A percentile compares a stretch with the other conserved stretches of the same genome.
phyloP scores from a whole-genome alignment of 2,888 invertebrate species.

The Rhyacophila evoluta region DNA sequence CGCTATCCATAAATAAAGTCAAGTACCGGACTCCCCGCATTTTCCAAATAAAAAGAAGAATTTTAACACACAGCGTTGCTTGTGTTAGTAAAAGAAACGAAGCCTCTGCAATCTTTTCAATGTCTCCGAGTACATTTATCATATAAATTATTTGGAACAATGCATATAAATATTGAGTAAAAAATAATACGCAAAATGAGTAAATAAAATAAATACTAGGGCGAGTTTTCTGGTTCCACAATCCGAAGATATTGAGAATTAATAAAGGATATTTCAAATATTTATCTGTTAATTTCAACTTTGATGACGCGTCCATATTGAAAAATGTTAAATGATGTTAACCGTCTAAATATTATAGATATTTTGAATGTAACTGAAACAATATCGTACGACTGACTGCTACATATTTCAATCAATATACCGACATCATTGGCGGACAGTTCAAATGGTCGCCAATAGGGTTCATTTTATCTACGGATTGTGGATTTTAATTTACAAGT shows the following conservation, averaged over 20 bases:
- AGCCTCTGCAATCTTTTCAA: slow-evolving; percentile 53
- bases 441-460: neutral
- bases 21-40: slow-evolving; percentile 29
- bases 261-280: slow-evolving; percentile 48
- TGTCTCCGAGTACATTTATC: slow-evolving; percentile 50
- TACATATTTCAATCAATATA: neutral
- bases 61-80: slow-evolving; percentile 50
- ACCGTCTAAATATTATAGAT: neutral
- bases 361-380: neutral
- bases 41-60: slow-evolving; percentile 41
- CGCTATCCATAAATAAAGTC: slow-evolving; percentile 37
- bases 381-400: neutral
- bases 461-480: too few relatives aligned
- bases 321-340: neutral
- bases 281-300: slow-evolving; percentile 32
- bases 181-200: slow-evolving; percentile 34
- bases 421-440: neutral
- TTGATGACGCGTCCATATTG: slow-evolving; percentile 31
- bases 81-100: slow-evolving; percentile 52
- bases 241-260: slow-evolving; percentile 46
- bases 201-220: slow-evolving; percentile 29
- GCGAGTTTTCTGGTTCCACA: slow-evolving; percentile 44
- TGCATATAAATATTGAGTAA: slow-evolving; percentile 51
- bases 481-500: too few relatives aligned
- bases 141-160: slow-evolving; percentile 51